Evolutionary conservation across 1,140 invertebrate genomes (phyloP), one percentile per base, ranked within the genome.

Genomic region (Nephotettix cincticeps): DNA sequence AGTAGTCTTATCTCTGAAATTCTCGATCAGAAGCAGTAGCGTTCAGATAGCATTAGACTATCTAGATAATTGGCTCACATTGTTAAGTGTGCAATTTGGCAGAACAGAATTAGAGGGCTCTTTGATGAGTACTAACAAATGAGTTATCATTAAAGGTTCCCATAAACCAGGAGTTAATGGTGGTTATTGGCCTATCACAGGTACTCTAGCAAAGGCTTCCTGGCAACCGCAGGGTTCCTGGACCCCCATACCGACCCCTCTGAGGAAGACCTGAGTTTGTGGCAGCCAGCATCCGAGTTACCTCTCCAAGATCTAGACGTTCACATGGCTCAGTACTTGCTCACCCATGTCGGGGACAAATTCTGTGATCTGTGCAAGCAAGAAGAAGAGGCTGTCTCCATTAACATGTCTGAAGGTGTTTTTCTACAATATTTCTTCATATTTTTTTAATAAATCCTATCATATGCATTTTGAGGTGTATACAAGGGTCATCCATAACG

Each of bases 281-380:
- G 86, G 87, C 74, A 86, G 45, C 85, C 86, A n/a, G 19, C 25
- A 32, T 77, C 76, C 84, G 87, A 19, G 3, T 11, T 4, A 17
- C 21, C 47, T 9, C 19, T 3, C 21, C 14, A 3, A 11, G 3
- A 17, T 4, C 47, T 21, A n/a, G 47, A 51, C 21, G 19, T 51
- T 6, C 3, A 51, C 6, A 19, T 2, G 3, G 14, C 47, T n/a
- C 4, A 19, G n/a, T 51, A 19, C 47, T 3, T 51, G 4, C 21
- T 51, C 3, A 4, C 3, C 4, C 4, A 51, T 51, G 47, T 51
- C 4, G 21, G 47, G 3, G 19, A n/a, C 47, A 6, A 51, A 72
- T 87, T 89, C 78, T 89, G 87, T 80, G 83, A 86, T 72, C 76
- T 89, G 70, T 83, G 88, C 1, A 79, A 84, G 72, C 84, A 87